Percentiles rank a stretch among this genome's conserved stretches.
Conservation (phyloP, 2,888 invertebrate species). For the Cephus pygmeus region DNA sequence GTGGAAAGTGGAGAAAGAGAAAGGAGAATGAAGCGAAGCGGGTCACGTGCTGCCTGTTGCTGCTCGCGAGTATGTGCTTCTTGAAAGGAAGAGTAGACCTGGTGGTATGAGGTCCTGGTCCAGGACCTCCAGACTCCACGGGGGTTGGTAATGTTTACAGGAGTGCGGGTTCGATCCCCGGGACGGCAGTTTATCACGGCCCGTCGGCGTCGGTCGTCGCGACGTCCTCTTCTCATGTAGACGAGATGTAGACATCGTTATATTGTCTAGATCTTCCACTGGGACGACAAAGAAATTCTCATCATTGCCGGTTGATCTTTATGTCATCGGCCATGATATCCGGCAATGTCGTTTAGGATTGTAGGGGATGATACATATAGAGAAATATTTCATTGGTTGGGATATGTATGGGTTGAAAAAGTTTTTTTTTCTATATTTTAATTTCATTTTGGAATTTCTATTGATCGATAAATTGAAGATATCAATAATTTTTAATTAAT, state of each 20-base stretch:
- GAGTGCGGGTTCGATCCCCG: slow-evolving; percentile 32
- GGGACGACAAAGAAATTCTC: background rate
- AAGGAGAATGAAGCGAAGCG: background rate
- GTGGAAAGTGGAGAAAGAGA: background rate
- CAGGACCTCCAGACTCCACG: background rate
- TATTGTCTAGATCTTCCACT: background rate
- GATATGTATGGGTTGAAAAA: no score
- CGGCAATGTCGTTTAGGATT: no score
- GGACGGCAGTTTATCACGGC: slow-evolving; percentile 40
- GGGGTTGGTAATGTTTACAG: slow-evolving; percentile 24
- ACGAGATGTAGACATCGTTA: slow-evolving; percentile 18
- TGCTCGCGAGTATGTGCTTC: slow-evolving; percentile 11
- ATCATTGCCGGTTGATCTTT: background rate
- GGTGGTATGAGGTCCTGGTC: slow-evolving; percentile 29
- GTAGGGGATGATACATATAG: no score
- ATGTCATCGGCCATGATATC: no score
- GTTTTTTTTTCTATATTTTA: no score
- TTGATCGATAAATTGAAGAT: no score
- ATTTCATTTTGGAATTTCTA: no score
- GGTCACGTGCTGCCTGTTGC: slow-evolving; percentile 6
- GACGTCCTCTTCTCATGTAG: slow-evolving; percentile 6
- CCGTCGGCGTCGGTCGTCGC: slow-evolving; percentile 10
- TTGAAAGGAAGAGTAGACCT: background rate
- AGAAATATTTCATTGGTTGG: no score
- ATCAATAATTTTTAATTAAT: no score